phyloP scores from a whole-genome alignment of 35 echinoderm and acorn worm genomes.

The Ophioderma brevispina region DNA sequence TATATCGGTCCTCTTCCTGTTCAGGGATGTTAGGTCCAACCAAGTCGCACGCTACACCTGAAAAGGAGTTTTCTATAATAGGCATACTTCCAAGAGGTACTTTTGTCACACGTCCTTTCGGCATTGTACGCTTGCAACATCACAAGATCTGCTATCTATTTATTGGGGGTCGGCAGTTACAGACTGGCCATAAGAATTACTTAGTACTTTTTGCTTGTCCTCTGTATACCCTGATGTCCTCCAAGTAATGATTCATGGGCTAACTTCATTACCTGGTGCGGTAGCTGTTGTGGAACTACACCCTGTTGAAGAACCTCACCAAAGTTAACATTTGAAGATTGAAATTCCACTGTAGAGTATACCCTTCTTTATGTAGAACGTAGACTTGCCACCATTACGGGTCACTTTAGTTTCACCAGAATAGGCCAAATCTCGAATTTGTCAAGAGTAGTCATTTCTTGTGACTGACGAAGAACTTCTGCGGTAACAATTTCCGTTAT shows the following conservation, averaged over 20 bases:
- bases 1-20: constrained; percentile 61
- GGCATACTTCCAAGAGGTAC: constrained; percentile 71
- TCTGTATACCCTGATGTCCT: constrained; percentile 51
- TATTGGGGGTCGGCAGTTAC: constrained; percentile 53
- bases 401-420: background rate
- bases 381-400: background rate
- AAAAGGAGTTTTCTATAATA: constrained; percentile 65
- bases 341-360: constrained; percentile 15
- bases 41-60: constrained; percentile 65
- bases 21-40: constrained; percentile 63
- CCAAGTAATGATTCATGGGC: constrained; percentile 65
- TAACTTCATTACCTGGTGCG: constrained; percentile 13
- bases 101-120: constrained; percentile 40
- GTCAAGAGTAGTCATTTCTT: background rate
- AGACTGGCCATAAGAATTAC: constrained; percentile 72
- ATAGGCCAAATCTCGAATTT: background rate
- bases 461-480: background rate
- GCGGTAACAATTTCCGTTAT: background rate
- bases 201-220: constrained; percentile 48
- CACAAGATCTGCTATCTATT: constrained; percentile 53
- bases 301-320: background rate
- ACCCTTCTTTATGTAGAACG: background rate
- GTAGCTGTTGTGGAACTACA: constrained; percentile 9
- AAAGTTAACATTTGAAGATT: background rate
- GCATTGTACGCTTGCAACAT: constrained; percentile 57